Evolutionary conservation across 30 jellyfish, hydroid and myxozoan genomes (phyloP).

Genomic region (Aurelia sp.): DNA sequence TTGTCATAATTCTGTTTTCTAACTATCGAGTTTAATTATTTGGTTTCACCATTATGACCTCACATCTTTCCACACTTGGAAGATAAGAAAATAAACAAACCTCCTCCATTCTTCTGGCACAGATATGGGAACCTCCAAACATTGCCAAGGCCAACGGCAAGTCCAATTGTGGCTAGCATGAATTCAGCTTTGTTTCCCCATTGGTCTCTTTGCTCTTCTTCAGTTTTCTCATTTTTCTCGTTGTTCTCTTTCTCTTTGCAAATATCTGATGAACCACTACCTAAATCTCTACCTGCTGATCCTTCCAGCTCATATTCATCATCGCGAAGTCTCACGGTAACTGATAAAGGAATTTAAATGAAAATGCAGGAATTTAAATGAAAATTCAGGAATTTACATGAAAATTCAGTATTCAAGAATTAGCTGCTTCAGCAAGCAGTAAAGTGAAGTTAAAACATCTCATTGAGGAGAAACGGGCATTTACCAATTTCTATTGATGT

Average conservation of each 20-base stretch:
- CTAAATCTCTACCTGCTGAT: constrained; percentile 9
- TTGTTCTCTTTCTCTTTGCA: constrained; percentile 9
- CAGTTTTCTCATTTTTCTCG: not conserved
- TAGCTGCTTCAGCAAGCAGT: too few relatives aligned
- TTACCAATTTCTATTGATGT: too few relatives aligned
- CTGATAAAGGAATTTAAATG: not conserved
- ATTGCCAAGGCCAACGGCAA: constrained; percentile 93
- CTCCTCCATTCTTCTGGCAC: constrained; percentile 93
- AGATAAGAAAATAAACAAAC: constrained; percentile 25
- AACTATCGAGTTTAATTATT: too few relatives aligned
- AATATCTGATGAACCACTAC: constrained; percentile 7
- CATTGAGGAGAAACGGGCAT: too few relatives aligned
- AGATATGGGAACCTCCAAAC: constrained; percentile 89
- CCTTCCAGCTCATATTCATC: constrained; percentile 60
- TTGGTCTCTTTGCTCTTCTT: constrained; percentile 43
- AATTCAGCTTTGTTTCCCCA: constrained; percentile 92
- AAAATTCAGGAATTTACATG: too few relatives aligned
- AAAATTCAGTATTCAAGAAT: too few relatives aligned
- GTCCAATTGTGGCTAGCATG: constrained; percentile 89
- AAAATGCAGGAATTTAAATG: too few relatives aligned
- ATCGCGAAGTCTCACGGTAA: constrained; percentile 63
- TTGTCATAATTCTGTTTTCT: too few relatives aligned
- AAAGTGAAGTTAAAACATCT: too few relatives aligned
- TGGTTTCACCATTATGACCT: too few relatives aligned
- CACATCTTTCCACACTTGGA: not conserved